Percentiles rank a stretch among this genome's conserved stretches.
Conservation (phyloP, 2,888 invertebrate genomes). For the Conchocele bisecta region DNA sequence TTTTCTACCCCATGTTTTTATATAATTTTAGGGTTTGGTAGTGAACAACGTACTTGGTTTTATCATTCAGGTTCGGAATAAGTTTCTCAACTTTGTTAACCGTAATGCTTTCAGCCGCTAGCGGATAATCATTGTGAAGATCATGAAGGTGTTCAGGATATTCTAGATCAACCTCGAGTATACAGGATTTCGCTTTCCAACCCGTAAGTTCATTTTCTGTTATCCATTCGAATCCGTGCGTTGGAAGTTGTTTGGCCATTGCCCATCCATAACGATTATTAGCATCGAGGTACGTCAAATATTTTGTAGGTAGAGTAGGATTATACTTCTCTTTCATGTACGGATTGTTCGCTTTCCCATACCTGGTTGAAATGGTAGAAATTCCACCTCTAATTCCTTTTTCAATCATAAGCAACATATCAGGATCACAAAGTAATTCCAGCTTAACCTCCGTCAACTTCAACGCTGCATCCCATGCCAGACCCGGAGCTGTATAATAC, state of each 20-base stretch:
- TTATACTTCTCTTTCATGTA: constrained; percentile 25
- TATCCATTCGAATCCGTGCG: constrained; percentile 66
- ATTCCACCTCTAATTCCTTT: no score
- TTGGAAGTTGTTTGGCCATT: constrained; percentile 71
- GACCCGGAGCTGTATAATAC: constrained; percentile 36
- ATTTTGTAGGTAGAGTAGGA: not conserved
- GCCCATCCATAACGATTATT: constrained; percentile 64
- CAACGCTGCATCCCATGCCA: constrained; percentile 54
- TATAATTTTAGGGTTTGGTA: constrained; percentile 34
- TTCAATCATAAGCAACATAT: no score
- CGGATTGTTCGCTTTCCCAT: no score
- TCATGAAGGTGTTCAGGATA: constrained; percentile 20
- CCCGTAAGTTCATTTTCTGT: not conserved
- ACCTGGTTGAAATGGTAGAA: no score
- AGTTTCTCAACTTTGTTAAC: constrained; percentile 8
- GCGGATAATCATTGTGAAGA: constrained; percentile 26
- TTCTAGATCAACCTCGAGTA: constrained; percentile 14
- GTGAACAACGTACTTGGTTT: not conserved
- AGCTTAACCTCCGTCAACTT: constrained; percentile 68
- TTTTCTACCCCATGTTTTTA: constrained; percentile 57
- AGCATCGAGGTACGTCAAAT: constrained; percentile 49
- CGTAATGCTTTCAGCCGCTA: constrained; percentile 6
- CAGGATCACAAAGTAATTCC: constrained; percentile 67
- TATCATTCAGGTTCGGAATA: not conserved
- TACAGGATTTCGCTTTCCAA: not conserved